phyloP scores from a whole-genome alignment of 2,797 vertebrate species.

The Holocentrus rufus region DNA sequence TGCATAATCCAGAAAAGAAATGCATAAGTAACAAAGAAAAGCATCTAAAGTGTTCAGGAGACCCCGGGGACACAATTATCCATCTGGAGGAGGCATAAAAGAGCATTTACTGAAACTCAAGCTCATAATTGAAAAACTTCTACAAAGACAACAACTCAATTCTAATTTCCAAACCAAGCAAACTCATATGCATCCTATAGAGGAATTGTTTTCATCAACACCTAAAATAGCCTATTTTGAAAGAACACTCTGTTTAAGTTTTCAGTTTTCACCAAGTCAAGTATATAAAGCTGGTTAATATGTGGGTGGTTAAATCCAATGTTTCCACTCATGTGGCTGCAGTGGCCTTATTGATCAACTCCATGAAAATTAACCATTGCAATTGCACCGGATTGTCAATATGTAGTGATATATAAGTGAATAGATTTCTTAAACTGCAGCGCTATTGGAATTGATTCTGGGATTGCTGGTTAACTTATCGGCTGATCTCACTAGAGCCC shows the following conservation, averaged over 20 bases:
- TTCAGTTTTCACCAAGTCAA: not conserved
- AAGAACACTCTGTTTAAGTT: not conserved
- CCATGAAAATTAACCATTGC: too few species aligned
- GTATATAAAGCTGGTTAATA: too few species aligned
- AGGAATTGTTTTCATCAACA: not conserved
- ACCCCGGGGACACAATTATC: constrained; percentile 44
- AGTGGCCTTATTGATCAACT: too few species aligned
- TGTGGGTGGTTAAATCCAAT: too few species aligned
- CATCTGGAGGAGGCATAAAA: constrained; percentile 18
- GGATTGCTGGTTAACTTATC: too few species aligned
- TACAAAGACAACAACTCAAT: not conserved
- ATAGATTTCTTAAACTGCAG: too few species aligned
- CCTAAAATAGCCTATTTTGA: not conserved
- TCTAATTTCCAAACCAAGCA: not conserved
- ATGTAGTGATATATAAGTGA: too few species aligned
- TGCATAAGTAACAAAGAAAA: constrained; percentile 29
- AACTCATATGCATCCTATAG: too few species aligned
- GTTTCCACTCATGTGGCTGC: too few species aligned
- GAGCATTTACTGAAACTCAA: constrained; percentile 21
- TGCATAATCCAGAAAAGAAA: constrained; percentile 27
- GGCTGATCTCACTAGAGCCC: too few species aligned
- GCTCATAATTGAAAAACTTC: not conserved
- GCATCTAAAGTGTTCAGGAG: constrained; percentile 18
- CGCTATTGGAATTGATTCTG: too few species aligned
- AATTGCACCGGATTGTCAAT: too few species aligned